Percentiles rank a stretch among this genome's conserved stretches.
Evolutionary conservation across 2,888 invertebrate genomes (phyloP).

Genomic region (Tachina fera): DNA sequence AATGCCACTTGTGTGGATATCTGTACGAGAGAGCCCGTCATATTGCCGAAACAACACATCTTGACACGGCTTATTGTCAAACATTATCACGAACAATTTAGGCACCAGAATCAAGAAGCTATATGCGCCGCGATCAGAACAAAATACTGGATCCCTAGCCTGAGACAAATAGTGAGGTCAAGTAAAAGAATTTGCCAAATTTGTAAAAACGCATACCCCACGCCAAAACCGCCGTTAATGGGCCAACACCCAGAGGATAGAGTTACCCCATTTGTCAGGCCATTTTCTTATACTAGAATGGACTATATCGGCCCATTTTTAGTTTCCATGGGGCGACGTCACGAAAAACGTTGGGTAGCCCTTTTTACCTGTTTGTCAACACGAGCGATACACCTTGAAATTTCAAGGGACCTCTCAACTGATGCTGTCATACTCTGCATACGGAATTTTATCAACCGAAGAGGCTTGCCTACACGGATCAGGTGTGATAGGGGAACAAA

Average conservation of each 20-base stretch:
- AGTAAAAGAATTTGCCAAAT: not conserved
- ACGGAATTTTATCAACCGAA: conserved; percentile 49
- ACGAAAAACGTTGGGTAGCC: not conserved
- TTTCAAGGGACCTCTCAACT: conserved; percentile 34
- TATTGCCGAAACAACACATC: not conserved
- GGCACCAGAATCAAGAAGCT: not conserved
- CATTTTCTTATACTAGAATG: not conserved
- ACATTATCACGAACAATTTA: not conserved
- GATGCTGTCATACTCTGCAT: conserved; percentile 46
- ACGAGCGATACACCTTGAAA: not conserved
- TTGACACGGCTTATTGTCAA: not conserved
- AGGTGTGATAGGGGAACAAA: conserved; percentile 38
- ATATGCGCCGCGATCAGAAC: not conserved
- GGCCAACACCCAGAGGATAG: not conserved
- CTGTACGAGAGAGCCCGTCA: too few relatives aligned
- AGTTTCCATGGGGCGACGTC: too few relatives aligned
- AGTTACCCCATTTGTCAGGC: not conserved
- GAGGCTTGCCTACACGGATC: conserved; percentile 44
- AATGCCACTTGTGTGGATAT: not conserved
- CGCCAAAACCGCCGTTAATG: not conserved
- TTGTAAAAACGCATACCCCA: not conserved
- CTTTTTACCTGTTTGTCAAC: not conserved
- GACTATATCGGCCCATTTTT: not conserved
- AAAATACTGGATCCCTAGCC: not conserved
- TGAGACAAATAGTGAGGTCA: not conserved